phyloP scores from a whole-genome alignment of 2,113 vertebrate species.

The Pimephales promelas region DNA sequence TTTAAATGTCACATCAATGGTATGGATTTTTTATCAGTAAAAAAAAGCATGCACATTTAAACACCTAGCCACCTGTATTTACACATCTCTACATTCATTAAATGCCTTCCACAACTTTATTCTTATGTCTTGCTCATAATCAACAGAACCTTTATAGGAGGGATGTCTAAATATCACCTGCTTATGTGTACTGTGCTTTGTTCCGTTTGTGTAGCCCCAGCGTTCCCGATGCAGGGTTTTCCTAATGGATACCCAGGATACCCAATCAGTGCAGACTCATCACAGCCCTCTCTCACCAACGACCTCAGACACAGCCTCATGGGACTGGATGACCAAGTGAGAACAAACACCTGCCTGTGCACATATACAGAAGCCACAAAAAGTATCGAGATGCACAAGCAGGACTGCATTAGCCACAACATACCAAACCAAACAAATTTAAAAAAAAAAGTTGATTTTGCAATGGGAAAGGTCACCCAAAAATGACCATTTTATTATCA shows the following conservation, averaged over 20 bases:
- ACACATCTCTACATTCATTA: slow-evolving; percentile 10
- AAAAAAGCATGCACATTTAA: not conserved
- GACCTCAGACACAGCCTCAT: slow-evolving; percentile 90
- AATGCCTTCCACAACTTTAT: slow-evolving; percentile 4
- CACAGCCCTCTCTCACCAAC: slow-evolving; percentile 87
- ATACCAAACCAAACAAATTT: not conserved
- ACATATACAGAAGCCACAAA: not conserved
- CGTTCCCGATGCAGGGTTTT: slow-evolving; percentile 86
- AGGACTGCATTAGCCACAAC: not conserved
- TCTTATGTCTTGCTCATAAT: not conserved
- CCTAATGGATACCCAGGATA: slow-evolving; percentile 94
- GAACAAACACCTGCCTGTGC: slow-evolving; percentile 5
- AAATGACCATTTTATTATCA: not conserved
- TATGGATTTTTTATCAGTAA: not conserved
- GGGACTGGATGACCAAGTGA: slow-evolving; percentile 92
- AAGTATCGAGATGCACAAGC: not conserved
- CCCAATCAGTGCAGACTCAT: slow-evolving; percentile 82
- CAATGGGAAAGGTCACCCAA: not conserved
- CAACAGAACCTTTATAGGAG: not conserved
- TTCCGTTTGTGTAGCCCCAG: slow-evolving; percentile 77
- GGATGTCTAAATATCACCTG: not conserved
- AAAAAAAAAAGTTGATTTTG: not conserved
- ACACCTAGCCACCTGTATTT: slow-evolving; percentile 6
- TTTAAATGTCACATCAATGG: not conserved
- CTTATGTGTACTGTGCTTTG: slow-evolving; percentile 8